phyloP scores from a whole-genome alignment of 1,140 invertebrate species.

The Rhyacophila brunnea region DNA sequence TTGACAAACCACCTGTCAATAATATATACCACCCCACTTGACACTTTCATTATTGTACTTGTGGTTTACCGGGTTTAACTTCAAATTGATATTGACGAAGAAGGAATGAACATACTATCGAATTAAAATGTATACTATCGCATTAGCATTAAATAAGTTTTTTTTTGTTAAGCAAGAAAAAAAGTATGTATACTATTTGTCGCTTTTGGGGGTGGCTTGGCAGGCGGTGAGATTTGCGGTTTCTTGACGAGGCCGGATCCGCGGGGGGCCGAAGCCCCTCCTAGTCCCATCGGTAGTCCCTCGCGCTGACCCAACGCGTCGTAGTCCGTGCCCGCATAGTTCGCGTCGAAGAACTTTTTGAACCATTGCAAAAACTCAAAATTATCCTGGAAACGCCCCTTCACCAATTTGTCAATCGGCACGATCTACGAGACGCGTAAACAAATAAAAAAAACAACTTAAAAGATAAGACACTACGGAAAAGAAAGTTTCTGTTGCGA shows the following conservation, averaged over 20 bases:
- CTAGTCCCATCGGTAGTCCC: conserved; percentile 77
- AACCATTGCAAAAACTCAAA: conserved; percentile 99
- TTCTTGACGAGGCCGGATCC: conserved; percentile 48
- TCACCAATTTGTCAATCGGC: conserved; percentile 86
- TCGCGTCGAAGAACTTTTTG: conserved; percentile 99
- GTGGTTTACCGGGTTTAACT: too few relatives aligned
- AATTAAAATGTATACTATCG: too few relatives aligned
- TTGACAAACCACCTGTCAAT: too few relatives aligned
- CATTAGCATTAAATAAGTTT: background rate
- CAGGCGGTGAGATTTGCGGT: conserved; percentile 48
- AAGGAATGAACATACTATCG: too few relatives aligned
- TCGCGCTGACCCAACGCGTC: conserved; percentile 83
- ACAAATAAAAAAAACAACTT: conserved; percentile 37
- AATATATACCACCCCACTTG: too few relatives aligned
- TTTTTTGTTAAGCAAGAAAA: background rate
- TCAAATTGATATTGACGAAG: too few relatives aligned
- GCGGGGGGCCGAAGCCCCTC: conserved; percentile 59
- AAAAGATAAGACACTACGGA: conserved; percentile 1
- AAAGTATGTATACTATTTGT: conserved; percentile 55
- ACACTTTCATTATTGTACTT: too few relatives aligned
- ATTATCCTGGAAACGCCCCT: conserved; percentile 96
- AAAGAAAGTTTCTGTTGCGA: conserved; percentile 6
- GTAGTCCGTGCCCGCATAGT: conserved; percentile 91
- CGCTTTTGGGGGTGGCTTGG: conserved; percentile 53
- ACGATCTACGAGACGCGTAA: conserved; percentile 70